phyloP scores from a whole-genome alignment of 2,888 invertebrate species.

The Augochlorella aurata region DNA sequence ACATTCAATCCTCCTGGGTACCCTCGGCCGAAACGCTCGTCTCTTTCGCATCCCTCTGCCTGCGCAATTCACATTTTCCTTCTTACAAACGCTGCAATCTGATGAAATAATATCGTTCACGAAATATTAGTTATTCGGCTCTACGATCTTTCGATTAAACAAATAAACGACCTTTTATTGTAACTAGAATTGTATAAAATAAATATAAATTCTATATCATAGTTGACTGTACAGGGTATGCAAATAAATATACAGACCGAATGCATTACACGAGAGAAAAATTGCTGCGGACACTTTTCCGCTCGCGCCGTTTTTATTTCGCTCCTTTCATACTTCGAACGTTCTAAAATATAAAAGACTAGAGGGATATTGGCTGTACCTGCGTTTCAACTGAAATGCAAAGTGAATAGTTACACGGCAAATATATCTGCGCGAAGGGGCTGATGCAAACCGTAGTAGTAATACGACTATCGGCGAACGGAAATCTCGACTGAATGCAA shows the following conservation, averaged over 20 bases:
- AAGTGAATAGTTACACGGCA: not conserved
- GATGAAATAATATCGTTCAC: no score
- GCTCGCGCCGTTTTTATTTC: not conserved
- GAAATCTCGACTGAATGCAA: slow-evolving; percentile 15
- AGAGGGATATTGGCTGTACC: not conserved
- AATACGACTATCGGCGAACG: slow-evolving; percentile 14
- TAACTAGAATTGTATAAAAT: not conserved
- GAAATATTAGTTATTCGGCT: no score
- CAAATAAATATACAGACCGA: not conserved
- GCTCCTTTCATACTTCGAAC: no score
- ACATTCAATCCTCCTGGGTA: slow-evolving; percentile 35
- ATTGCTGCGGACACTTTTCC: not conserved
- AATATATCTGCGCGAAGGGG: not conserved
- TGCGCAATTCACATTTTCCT: slow-evolving; percentile 34
- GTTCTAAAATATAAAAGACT: not conserved
- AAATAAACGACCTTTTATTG: no score
- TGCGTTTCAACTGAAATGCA: not conserved
- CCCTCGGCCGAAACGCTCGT: slow-evolving; percentile 33
- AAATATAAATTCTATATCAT: no score
- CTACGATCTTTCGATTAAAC: no score
- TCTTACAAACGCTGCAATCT: no score
- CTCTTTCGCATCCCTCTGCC: slow-evolving; percentile 46
- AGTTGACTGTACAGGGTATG: no score
- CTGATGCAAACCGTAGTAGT: not conserved
- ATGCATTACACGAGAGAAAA: not conserved